Evolutionary conservation across 53 echinoderm and acorn worm genomes (phyloP).

Genomic region (Patiria pectinifera): DNA sequence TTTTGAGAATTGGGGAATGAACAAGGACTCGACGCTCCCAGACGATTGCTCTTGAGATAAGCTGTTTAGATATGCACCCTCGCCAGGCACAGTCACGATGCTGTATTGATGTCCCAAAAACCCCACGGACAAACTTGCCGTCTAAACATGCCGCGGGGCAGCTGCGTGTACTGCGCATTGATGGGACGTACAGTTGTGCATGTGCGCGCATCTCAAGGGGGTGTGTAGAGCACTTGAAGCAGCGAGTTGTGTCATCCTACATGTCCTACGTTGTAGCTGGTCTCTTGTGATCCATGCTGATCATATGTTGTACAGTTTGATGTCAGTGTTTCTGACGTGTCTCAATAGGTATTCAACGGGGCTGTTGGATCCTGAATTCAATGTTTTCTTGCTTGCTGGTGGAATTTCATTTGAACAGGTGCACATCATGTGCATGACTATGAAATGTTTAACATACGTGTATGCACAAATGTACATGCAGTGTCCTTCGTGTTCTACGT

Average conservation of each 20-base stretch:
- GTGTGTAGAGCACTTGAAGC: too few relatives aligned
- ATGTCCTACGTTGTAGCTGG: too few relatives aligned
- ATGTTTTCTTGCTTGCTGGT: too few relatives aligned
- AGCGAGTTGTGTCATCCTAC: too few relatives aligned
- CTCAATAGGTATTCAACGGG: too few relatives aligned
- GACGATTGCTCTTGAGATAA: neutral
- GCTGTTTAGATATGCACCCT: slow-evolving; percentile 3
- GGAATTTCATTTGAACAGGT: too few relatives aligned
- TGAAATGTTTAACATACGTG: too few relatives aligned
- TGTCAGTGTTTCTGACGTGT: too few relatives aligned
- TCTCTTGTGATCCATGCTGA: too few relatives aligned
- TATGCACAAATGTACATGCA: too few relatives aligned
- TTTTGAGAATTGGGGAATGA: neutral
- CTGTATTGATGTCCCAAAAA: neutral
- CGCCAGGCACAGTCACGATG: neutral
- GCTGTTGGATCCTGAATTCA: too few relatives aligned
- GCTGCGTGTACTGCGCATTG: neutral
- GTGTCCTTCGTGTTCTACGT: too few relatives aligned
- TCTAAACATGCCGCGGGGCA: neutral
- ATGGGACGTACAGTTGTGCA: neutral
- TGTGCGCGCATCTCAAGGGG: slow-evolving; percentile 2
- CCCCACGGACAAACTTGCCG: neutral
- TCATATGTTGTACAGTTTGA: neutral
- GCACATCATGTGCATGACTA: neutral
- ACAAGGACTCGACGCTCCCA: neutral